Base-by-base conservation (phyloP, 2,888 invertebrate species). In the Drosophila meridiana region DNA sequence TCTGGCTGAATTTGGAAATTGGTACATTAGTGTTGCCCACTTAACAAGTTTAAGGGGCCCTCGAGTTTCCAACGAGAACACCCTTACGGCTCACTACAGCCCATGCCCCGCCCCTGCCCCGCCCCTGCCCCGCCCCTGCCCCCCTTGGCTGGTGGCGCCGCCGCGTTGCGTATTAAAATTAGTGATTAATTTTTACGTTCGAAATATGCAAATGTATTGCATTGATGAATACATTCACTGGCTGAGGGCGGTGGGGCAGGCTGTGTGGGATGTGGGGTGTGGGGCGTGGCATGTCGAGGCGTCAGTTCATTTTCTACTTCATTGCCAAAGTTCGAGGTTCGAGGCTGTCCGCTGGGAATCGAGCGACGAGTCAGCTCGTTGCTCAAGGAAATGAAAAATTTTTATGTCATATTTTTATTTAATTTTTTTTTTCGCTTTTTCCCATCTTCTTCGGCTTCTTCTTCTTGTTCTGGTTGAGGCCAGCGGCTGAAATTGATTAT, bases 171-270 rank as follows among this genome's bases (percentile, higher is more conserved):
- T 90, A 92, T 92, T 91, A 91, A 92, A 92, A 92, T 92, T 92
- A 92, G 92, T 92, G 92, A 92, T 92, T 92, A 92, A 92, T 92
- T 92, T 92, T 92, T 91, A 92, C 91, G 92, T 89, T 85, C 87
- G 76, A 89, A 92, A 92, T 91, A 92, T 92, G 92, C 80, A 92
- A 92, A 92, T 92, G 90, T 81, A 80, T 85, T 85, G 86, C 87
- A 92, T 91, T 91, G 91, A 90, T 91, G 92, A 90, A 91, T 82
- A 90, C 90, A 89, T 90, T 85, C 87, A 88, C 66, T 73, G 69
- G 67, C 56, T 38, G 11, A 26, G 40, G 6, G 6, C 2, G 40
- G 40, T 0, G 40, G 11, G 13, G 13, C 36, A 7, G 43, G 4
- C 9, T 9, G 4, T 58, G 20, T 43, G 69, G 45, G 59, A 52